phyloP scores from a whole-genome alignment of 92 coral and sea anemone species.

The Galaxea fascicularis region DNA sequence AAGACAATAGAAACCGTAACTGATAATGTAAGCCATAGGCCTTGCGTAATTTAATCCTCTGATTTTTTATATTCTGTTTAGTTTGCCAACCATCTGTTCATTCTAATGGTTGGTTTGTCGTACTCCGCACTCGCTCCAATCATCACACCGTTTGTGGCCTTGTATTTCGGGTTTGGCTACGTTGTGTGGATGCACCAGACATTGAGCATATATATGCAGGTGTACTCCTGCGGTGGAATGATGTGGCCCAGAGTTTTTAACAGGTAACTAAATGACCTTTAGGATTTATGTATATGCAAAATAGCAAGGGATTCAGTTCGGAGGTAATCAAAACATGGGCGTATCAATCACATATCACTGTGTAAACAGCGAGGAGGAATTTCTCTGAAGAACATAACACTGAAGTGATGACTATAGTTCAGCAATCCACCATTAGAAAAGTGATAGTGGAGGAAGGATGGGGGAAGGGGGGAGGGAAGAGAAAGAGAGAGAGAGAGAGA shows the following conservation, averaged over 20 bases:
- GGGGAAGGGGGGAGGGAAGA: too few species aligned
- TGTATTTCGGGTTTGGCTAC: constrained; percentile 87
- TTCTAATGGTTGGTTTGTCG: constrained; percentile 82
- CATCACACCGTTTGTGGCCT: constrained; percentile 86
- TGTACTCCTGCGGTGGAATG: constrained; percentile 87
- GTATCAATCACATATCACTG: not conserved
- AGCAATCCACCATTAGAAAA: too few species aligned
- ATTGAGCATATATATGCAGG: constrained; percentile 82
- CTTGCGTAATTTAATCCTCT: too few species aligned
- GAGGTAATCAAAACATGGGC: not conserved
- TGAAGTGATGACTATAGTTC: too few species aligned
- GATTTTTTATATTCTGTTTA: constrained; percentile 12
- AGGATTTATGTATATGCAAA: not conserved
- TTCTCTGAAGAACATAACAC: too few species aligned
- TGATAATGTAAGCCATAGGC: too few species aligned
- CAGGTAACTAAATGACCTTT: constrained; percentile 59
- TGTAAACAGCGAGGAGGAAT: too few species aligned
- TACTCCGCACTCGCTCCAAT: constrained; percentile 91
- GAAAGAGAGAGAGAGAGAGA: too few species aligned
- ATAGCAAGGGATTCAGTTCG: too few species aligned
- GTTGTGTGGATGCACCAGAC: constrained; percentile 90
- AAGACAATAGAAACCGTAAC: too few species aligned
- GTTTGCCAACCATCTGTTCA: constrained; percentile 85
- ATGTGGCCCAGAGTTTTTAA: constrained; percentile 92
- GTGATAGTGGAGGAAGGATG: too few species aligned